Conservation (phyloP, 2,797 vertebrate genomes). For the Rhabdomys pumilio region DNA sequence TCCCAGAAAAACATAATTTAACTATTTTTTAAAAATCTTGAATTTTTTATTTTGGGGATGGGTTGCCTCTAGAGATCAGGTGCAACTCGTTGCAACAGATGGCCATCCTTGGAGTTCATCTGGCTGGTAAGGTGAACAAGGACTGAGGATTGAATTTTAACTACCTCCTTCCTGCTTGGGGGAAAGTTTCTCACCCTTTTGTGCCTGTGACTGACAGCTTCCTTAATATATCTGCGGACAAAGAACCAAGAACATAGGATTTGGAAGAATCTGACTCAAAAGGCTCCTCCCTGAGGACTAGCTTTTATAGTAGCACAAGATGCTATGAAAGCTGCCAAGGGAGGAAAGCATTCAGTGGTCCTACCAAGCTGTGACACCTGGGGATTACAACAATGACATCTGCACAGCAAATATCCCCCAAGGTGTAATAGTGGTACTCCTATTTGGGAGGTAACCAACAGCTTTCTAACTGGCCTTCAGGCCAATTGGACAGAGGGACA, state of each 20-base stretch:
- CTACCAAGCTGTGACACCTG: neutral
- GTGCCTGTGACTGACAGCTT: neutral
- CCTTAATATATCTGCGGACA: neutral
- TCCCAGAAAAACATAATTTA: too few species aligned
- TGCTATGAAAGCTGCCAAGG: neutral
- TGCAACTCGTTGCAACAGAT: neutral
- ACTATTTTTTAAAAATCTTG: too few species aligned
- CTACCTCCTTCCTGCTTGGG: neutral
- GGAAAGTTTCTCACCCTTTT: neutral
- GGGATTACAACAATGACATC: too few species aligned
- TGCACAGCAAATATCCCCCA: neutral
- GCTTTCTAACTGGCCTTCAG: neutral
- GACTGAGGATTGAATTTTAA: neutral
- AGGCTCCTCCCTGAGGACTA: neutral
- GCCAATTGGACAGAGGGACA: too few species aligned
- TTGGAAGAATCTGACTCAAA: neutral
- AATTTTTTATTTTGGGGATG: too few species aligned
- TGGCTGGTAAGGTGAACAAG: neutral
- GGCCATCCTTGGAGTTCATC: neutral
- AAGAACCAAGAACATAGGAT: neutral
- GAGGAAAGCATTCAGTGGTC: neutral
- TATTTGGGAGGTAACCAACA: neutral
- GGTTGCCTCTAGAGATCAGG: neutral
- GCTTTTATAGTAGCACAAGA: neutral
- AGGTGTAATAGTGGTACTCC: neutral